Conservation (phyloP, 2,888 invertebrate genomes). For the Oligia latruncula region DNA sequence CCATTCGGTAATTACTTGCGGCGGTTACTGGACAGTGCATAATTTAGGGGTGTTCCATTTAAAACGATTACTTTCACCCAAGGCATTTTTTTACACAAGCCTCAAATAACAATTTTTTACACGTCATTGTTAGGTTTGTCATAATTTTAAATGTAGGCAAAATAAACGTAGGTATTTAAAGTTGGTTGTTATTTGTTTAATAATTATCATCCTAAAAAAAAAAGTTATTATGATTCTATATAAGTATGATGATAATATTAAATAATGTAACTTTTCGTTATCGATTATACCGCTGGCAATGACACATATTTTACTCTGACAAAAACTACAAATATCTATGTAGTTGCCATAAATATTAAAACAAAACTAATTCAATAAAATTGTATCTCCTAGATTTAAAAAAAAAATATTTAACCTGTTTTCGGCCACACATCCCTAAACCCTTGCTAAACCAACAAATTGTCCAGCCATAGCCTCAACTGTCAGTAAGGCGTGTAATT, state of each 20-base stretch:
- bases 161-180: background rate
- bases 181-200: background rate
- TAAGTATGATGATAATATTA: background rate
- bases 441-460: conserved; percentile 52
- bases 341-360: background rate
- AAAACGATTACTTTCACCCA: background rate
- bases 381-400: background rate
- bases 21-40: conserved; percentile 31
- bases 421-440: conserved; percentile 26
- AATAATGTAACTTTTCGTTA: background rate
- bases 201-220: background rate
- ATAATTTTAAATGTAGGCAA: background rate
- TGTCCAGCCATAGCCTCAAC: conserved; percentile 49
- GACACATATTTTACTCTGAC: background rate
- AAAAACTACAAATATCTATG: background rate
- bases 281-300: background rate
- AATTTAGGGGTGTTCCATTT: conserved; percentile 41
- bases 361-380: background rate
- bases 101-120: background rate
- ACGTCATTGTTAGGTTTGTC: no score
- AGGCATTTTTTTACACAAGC: background rate
- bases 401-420: background rate
- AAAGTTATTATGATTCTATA: background rate
- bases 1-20: conserved; percentile 41
- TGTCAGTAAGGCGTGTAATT: conserved; percentile 76